These are phyloP conservation scores for Nannoperca australis DNA, from an alignment of 2,797 vertebrate species.

Conservation along the genomic window DNA sequence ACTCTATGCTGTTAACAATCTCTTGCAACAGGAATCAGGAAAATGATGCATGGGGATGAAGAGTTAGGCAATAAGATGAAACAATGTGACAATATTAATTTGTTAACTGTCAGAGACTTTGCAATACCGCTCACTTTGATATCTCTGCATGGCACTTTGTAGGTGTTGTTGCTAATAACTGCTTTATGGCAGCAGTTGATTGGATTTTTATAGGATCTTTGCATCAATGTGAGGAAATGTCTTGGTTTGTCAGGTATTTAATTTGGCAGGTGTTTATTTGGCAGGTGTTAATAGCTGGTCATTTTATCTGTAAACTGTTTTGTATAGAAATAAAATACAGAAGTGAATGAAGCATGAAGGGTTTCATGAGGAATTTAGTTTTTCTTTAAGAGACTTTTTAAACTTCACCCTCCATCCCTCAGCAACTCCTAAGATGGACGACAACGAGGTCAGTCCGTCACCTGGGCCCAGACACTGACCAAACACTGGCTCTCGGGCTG, in stretches of 20 bases:
- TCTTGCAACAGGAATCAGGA: no score
- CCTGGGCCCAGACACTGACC: constrained; percentile 68
- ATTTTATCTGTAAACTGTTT: background rate
- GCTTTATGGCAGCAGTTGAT: background rate
- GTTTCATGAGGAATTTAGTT: background rate
- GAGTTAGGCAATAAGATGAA: background rate
- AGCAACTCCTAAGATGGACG: constrained; percentile 69
- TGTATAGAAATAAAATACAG: background rate
- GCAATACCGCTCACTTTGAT: background rate
- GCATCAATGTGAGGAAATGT: background rate
- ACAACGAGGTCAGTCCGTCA: constrained; percentile 69
- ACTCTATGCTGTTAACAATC: no score
- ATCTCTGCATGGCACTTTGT: background rate
- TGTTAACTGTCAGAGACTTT: background rate
- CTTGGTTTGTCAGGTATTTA: background rate
- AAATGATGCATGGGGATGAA: background rate
- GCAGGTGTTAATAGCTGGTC: no score
- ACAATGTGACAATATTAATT: background rate
- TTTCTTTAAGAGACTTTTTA: constrained; percentile 24
- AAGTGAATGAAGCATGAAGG: constrained; percentile 11
- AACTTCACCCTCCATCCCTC: constrained; percentile 66
- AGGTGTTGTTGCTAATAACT: no score
- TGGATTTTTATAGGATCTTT: no score
- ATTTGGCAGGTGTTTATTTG: background rate
- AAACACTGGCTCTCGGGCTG: constrained; percentile 76